Evolutionary conservation across 1,140 invertebrate species (phyloP), one percentile per base, ranked within the genome.

Genomic region (Chrysomallon squamiferum): DNA sequence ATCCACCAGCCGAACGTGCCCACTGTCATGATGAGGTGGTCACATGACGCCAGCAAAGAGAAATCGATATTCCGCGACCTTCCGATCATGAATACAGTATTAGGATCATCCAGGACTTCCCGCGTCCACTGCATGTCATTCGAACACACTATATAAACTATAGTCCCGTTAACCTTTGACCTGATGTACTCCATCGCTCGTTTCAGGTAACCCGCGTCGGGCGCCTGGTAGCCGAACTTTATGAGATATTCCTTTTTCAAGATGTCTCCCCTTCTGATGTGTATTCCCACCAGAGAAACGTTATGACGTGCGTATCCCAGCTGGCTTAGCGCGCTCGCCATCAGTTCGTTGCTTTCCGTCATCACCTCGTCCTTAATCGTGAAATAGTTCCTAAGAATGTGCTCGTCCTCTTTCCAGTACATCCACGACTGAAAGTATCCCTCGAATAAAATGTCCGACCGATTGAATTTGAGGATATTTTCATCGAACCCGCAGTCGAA

Each of bases 1-100:
- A 63, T 67, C 78, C 75, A 80, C 74, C 76, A 78, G 9, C 75
- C 76, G 60, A 71, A 78, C 18, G 67, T 65, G 4, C 78, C 78
- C 13, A 68, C 56, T n/a, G 66, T 76, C 20, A 73, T 73, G 27
- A 79, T 75, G 22, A 38, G 68, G 60, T 80, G 76, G 29, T 77
- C 72, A 35, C 69, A 66, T 15, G 59, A 38, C 43, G 67, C 52
- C 29, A 80, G 58, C 0, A 73, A 57, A 2, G 59, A 60, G 27
- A 80, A 58, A 60, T 77, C 75, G 68, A 88, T 84, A 7, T 59
- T 59, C 2, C 58, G 47, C 27, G 52, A 41, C n/a, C 72, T 41
- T 1, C 25, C 49, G 3, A 27, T 43, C 9, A 73, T 25, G 20
- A 69, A 72, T 4, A 62, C 32, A 1, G 68, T 66, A n/a, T 64